These are phyloP conservation scores for Trogon melanurus DNA, from an alignment of 2,113 vertebrate genomes.

Conservation along the genomic window DNA sequence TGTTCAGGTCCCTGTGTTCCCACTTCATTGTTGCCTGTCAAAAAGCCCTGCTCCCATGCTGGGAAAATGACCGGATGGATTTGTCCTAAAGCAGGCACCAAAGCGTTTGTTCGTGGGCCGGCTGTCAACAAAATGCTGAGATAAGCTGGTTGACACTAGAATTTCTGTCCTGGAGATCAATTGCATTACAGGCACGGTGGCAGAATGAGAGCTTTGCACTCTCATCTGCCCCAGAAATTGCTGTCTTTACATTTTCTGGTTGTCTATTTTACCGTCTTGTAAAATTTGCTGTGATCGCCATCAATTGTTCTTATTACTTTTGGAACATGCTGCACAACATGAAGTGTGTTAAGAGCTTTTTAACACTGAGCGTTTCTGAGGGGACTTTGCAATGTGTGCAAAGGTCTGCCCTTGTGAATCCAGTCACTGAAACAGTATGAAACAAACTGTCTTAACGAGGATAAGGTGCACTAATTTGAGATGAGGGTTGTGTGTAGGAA, in stretches of 20 bases:
- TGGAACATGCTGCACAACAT: background rate
- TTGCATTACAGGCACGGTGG: background rate
- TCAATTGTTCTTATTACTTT: background rate
- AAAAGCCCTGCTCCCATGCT: background rate
- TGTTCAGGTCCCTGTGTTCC: background rate
- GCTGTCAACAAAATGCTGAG: constrained; percentile 43
- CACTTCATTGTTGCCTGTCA: background rate
- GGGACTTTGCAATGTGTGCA: background rate
- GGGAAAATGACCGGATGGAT: constrained; percentile 8
- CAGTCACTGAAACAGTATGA: background rate
- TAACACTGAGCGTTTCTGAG: background rate
- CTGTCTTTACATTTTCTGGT: constrained; percentile 9
- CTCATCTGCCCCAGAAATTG: background rate
- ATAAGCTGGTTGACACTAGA: constrained; percentile 12
- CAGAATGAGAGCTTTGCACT: constrained; percentile 12
- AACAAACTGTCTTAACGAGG: background rate
- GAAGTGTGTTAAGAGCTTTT: background rate
- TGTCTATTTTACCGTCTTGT: background rate
- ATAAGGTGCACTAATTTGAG: background rate
- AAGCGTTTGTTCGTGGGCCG: constrained; percentile 10
- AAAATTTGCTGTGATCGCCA: background rate
- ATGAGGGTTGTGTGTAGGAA: background rate
- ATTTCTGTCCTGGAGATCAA: constrained; percentile 52
- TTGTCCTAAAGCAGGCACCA: constrained; percentile 14
- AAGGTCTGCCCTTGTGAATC: background rate